Conservation (phyloP, 2,888 invertebrate genomes). For the Caradrina kadenii region DNA sequence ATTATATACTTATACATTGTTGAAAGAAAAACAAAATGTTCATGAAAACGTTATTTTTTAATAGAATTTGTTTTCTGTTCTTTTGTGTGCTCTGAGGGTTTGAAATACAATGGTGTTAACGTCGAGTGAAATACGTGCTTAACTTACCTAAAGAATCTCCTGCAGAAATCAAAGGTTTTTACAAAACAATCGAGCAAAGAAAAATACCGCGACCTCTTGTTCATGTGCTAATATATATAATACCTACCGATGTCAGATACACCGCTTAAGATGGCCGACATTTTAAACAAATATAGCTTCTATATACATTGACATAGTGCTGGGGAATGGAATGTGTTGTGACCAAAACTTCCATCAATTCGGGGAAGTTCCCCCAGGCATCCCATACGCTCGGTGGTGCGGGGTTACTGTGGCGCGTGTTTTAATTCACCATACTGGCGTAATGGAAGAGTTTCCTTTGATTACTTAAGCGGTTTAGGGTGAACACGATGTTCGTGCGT, state of each 20-base stretch:
- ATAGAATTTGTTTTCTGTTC: no score
- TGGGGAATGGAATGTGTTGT: constrained; percentile 44
- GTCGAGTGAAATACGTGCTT: no score
- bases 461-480: constrained; percentile 47
- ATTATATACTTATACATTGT: no score
- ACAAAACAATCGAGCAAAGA: background rate
- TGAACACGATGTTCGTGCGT: background rate
- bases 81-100: no score
- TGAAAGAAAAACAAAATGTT: no score
- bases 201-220: background rate
- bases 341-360: constrained; percentile 40
- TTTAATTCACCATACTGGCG: constrained; percentile 49
- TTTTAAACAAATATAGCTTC: constrained; percentile 1
- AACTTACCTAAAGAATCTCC: no score
- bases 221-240: no score
- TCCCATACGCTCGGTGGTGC: constrained; percentile 1
- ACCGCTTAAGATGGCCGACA: background rate
- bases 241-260: background rate
- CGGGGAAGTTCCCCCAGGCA: constrained; percentile 35
- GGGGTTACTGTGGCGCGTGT: constrained; percentile 34
- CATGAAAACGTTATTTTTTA: no score
- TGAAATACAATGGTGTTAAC: no score
- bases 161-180: no score
- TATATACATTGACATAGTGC: constrained; percentile 7
- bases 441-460: constrained; percentile 59